These are phyloP conservation scores for Tachina fera DNA, from an alignment of 2,888 invertebrate species.

Conservation along the genomic window DNA sequence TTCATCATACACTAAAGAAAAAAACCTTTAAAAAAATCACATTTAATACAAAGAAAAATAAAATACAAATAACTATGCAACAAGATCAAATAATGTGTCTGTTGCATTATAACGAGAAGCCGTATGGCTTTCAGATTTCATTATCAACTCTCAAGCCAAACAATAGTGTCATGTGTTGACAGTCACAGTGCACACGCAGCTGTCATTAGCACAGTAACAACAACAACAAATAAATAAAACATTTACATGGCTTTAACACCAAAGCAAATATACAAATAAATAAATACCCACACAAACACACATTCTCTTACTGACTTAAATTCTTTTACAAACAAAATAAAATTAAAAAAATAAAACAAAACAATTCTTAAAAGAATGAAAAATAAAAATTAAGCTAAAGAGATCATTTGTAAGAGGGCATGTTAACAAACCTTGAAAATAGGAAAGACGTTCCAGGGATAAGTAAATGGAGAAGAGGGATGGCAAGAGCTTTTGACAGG, in stretches of 20 bases:
- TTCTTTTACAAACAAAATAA: slow-evolving; percentile 1
- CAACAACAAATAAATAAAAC: slow-evolving; percentile 38
- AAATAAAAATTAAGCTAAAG: slow-evolving; percentile 5
- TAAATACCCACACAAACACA: slow-evolving; percentile 1
- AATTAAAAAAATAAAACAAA: background rate
- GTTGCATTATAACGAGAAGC: slow-evolving; percentile 58
- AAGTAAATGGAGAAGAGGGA: background rate
- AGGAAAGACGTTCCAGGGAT: background rate
- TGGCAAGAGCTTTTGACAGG: slow-evolving; percentile 4
- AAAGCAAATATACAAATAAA: background rate
- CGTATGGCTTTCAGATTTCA: slow-evolving; percentile 69
- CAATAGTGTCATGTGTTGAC: slow-evolving; percentile 71
- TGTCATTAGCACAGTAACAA: slow-evolving; percentile 61
- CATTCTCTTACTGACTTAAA: background rate
- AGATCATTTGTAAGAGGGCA: slow-evolving; percentile 20
- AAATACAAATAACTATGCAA: background rate
- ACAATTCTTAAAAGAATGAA: background rate
- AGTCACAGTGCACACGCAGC: slow-evolving; percentile 65
- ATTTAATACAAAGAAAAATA: background rate
- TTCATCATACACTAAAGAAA: background rate
- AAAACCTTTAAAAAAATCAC: slow-evolving; percentile 25
- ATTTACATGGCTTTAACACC: background rate
- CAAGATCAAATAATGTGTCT: slow-evolving; percentile 33
- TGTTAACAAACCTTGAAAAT: slow-evolving; percentile 3
- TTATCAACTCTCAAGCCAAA: slow-evolving; percentile 69